Evolutionary conservation across 1,140 invertebrate genomes (phyloP).

Genomic region (Palaemon carinicauda): DNA sequence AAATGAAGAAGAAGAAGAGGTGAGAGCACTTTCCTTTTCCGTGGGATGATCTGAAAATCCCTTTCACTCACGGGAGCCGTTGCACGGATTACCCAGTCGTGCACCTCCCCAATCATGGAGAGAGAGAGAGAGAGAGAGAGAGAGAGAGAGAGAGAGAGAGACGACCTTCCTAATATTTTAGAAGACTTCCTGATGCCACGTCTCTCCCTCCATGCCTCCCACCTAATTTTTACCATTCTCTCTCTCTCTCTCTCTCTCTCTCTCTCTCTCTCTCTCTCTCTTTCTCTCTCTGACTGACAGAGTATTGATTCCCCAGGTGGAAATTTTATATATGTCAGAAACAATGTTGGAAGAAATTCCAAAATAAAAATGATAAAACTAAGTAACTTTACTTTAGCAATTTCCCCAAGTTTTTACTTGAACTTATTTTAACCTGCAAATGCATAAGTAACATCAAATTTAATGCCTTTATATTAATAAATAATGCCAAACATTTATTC

Average conservation of each 20-base stretch:
- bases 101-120: no score
- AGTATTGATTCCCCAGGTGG: background rate
- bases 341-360: no score
- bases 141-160: conserved; percentile 7
- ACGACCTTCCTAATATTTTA: background rate
- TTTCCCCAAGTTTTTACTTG: no score
- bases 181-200: background rate
- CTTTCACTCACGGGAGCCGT: no score
- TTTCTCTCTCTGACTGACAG: background rate
- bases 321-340: no score
- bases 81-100: no score
- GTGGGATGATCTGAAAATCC: background rate
- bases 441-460: no score
- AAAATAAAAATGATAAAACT: no score
- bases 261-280: conserved; percentile 25
- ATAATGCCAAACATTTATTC: no score
- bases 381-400: no score
- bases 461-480: no score
- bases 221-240: background rate
- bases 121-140: conserved; percentile 17
- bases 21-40: background rate
- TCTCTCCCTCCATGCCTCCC: background rate
- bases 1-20: background rate
- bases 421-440: no score
- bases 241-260: background rate